phyloP scores from a whole-genome alignment of 2,113 vertebrate species.

The Calcarius ornatus region DNA sequence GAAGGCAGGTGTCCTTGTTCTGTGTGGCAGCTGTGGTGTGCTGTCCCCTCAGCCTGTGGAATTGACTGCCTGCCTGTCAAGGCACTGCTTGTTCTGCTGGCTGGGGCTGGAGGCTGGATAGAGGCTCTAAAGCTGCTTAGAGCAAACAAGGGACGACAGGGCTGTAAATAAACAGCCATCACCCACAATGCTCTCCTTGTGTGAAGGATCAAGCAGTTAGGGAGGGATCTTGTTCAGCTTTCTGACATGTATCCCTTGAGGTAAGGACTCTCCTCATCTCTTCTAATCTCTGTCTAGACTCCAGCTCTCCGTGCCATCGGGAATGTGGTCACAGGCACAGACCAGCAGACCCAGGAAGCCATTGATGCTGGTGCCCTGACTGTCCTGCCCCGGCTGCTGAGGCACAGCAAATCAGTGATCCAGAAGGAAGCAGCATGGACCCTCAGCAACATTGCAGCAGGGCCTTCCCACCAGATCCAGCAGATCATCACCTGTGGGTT shows the following conservation, averaged over 20 bases:
- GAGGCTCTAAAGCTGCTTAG: not conserved
- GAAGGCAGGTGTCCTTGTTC: rapidly evolving
- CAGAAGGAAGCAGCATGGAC: constrained; percentile 90
- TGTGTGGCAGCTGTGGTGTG: not conserved
- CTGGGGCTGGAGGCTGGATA: not conserved
- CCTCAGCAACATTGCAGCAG: constrained; percentile 89
- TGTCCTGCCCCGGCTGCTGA: constrained; percentile 78
- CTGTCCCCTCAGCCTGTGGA: not conserved
- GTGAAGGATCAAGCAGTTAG: not conserved
- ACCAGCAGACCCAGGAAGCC: constrained; percentile 85
- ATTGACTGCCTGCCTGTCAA: not conserved
- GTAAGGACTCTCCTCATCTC: not conserved
- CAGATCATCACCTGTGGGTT: constrained; percentile 82
- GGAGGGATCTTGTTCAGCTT: not conserved
- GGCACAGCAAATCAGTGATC: constrained; percentile 72
- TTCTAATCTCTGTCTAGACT: constrained; percentile 69
- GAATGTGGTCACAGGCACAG: constrained; percentile 89
- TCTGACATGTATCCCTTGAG: not conserved
- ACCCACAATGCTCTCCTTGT: not conserved
- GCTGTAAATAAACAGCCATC: not conserved
- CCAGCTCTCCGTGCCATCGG: constrained; percentile 86
- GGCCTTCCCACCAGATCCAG: constrained; percentile 84
- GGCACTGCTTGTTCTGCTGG: not conserved
- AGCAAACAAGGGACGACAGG: rapidly evolving
- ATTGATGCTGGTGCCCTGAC: constrained; percentile 79